phyloP scores from a whole-genome alignment of 2,797 vertebrate species.

The Salmo trutta region DNA sequence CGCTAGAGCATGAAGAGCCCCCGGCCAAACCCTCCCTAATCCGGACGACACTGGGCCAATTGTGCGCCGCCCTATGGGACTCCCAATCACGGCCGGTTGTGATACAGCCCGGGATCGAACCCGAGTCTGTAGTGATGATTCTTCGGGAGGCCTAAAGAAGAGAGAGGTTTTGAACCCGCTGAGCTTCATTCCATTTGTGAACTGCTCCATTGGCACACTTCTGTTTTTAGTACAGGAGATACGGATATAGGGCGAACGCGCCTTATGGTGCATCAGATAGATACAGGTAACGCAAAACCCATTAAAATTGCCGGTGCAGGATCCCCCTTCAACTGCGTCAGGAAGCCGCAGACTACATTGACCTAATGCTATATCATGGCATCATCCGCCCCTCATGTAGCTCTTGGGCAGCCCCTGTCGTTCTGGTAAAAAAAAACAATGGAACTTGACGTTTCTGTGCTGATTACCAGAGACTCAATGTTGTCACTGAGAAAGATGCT shows the following conservation, averaged over 20 bases:
- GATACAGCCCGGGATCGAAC: too few relatives aligned
- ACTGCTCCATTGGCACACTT: background rate
- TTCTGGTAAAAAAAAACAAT: background rate
- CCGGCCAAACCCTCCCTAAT: too few relatives aligned
- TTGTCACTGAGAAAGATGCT: conserved; percentile 1
- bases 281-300: background rate
- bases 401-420: conserved; percentile 10
- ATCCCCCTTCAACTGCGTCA: background rate
- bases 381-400: background rate
- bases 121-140: too few relatives aligned
- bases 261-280: conserved; percentile 3
- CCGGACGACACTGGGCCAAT: too few relatives aligned
- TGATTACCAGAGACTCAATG: conserved; percentile 6
- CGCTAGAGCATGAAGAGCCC: too few relatives aligned
- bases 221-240: conserved; percentile 18
- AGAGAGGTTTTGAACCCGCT: background rate
- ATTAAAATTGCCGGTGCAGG: background rate
- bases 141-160: too few relatives aligned
- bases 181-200: background rate
- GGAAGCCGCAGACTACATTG: background rate
- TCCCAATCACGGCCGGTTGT: too few relatives aligned
- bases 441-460: background rate
- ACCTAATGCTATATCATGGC: background rate
- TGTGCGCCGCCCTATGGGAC: too few relatives aligned
- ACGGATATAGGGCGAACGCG: conserved; percentile 15